A percentile compares a stretch with the other conserved stretches of the same genome.
Evolutionary conservation across 1,140 invertebrate genomes (phyloP).

Genomic region (Megalopta genalis): DNA sequence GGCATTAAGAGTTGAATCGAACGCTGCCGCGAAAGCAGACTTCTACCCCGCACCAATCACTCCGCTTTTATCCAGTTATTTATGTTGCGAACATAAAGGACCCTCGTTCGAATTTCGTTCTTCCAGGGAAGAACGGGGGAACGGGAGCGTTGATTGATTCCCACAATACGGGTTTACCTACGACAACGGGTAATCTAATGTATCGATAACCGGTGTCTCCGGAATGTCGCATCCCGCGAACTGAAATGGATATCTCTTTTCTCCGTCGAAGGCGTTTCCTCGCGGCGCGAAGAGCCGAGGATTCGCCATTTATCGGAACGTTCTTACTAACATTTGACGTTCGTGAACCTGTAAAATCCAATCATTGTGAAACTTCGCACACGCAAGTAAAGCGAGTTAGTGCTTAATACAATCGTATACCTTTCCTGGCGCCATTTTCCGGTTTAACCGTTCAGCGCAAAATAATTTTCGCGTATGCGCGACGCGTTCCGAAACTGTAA

Average conservation of each 20-base stretch:
- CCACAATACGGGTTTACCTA: constrained; percentile 52
- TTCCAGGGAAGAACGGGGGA: not conserved
- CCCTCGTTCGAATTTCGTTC: constrained; percentile 47
- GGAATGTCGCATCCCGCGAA: not conserved
- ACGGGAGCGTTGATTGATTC: constrained; percentile 65
- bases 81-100: constrained; percentile 71
- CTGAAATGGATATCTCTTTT: constrained; percentile 8
- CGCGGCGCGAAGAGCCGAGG: not conserved
- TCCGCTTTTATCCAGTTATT: constrained; percentile 72
- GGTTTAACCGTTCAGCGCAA: no score
- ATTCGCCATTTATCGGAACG: not conserved
- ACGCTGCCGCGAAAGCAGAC: constrained; percentile 45
- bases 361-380: no score
- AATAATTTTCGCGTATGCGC: no score
- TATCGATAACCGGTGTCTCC: constrained; percentile 47
- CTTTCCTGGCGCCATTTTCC: no score
- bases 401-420: no score
- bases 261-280: not conserved
- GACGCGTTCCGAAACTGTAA: no score
- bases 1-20: constrained; percentile 77
- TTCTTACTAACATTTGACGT: not conserved
- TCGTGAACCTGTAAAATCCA: no score
- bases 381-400: no score
- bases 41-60: constrained; percentile 60
- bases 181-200: constrained; percentile 51